These are phyloP conservation scores for Anthophora plumipes DNA, from an alignment of 2,888 invertebrate genomes.

Conservation along the genomic window DNA sequence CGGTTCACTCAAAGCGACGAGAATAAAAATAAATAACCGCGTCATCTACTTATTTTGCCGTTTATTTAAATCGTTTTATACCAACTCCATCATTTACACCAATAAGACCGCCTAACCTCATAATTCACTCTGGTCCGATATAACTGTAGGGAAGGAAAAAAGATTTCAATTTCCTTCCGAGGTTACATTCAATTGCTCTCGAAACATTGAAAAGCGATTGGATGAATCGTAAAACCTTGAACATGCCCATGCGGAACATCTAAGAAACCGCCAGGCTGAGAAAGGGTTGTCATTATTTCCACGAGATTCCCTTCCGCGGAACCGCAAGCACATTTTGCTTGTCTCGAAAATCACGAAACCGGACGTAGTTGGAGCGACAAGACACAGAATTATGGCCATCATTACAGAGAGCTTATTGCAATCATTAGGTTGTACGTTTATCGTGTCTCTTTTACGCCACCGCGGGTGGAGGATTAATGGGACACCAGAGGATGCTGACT, in stretches of 20 bases:
- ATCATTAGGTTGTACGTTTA: constrained; percentile 18
- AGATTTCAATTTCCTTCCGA: not conserved
- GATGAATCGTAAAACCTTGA: constrained; percentile 5
- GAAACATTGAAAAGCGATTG: not conserved
- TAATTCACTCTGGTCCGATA: too few relatives aligned
- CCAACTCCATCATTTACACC: too few relatives aligned
- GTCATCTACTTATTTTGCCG: too few relatives aligned
- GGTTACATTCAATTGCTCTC: not conserved
- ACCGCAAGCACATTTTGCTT: constrained; percentile 25
- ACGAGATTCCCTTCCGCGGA: constrained; percentile 23
- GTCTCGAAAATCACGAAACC: constrained; percentile 20
- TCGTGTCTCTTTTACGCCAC: not conserved
- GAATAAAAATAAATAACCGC: too few relatives aligned
- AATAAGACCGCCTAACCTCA: too few relatives aligned
- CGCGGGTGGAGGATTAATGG: constrained; percentile 19
- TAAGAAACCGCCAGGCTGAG: not conserved
- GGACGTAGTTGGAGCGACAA: constrained; percentile 36
- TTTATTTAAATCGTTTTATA: too few relatives aligned
- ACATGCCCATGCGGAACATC: not conserved
- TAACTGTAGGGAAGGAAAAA: too few relatives aligned
- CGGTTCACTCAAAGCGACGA: not conserved
- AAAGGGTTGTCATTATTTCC: constrained; percentile 9
- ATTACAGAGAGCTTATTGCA: constrained; percentile 34
- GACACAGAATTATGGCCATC: constrained; percentile 22
- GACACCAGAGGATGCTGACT: not conserved